A percentile compares a stretch with the other conserved stretches of the same genome.
phyloP scores from a whole-genome alignment of 2,797 vertebrate species.

The Pitangus sulphuratus region DNA sequence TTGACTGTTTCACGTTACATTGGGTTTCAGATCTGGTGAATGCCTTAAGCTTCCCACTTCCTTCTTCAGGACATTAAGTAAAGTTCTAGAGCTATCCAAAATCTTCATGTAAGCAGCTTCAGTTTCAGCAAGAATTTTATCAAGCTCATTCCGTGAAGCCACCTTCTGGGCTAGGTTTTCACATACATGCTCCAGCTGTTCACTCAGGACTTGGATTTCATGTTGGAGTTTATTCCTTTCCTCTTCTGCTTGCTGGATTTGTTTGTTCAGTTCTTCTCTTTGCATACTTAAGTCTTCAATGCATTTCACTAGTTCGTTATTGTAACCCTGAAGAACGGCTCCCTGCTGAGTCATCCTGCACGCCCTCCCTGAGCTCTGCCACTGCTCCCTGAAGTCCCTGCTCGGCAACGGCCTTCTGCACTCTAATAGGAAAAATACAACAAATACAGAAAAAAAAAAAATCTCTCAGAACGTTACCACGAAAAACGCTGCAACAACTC shows the following conservation, averaged over 20 bases:
- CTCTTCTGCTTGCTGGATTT: conserved; percentile 60
- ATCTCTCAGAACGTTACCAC: background rate
- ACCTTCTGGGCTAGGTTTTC: conserved; percentile 55
- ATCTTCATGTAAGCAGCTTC: conserved; percentile 71
- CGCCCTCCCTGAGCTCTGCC: background rate
- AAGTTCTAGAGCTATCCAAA: conserved; percentile 68
- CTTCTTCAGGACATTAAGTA: conserved; percentile 66
- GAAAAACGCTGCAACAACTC: fast-evolving
- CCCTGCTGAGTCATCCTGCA: conserved; percentile 66
- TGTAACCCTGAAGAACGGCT: conserved; percentile 64
- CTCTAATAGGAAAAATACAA: background rate
- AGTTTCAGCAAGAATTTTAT: conserved; percentile 67
- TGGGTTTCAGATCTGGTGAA: conserved; percentile 26
- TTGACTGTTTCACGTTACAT: background rate
- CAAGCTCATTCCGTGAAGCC: conserved; percentile 52
- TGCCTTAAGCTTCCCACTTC: conserved; percentile 62
- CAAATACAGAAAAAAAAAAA: background rate
- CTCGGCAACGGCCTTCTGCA: background rate
- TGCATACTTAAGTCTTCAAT: conserved; percentile 56
- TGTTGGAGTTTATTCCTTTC: conserved; percentile 54
- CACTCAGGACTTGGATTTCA: conserved; percentile 47
- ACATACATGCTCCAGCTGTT: conserved; percentile 44
- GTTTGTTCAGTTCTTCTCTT: conserved; percentile 55
- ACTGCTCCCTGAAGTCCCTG: background rate
- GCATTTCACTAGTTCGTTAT: conserved; percentile 67